Conservation (phyloP, 2,888 invertebrate species). For the Lithophane semibrunnea region DNA sequence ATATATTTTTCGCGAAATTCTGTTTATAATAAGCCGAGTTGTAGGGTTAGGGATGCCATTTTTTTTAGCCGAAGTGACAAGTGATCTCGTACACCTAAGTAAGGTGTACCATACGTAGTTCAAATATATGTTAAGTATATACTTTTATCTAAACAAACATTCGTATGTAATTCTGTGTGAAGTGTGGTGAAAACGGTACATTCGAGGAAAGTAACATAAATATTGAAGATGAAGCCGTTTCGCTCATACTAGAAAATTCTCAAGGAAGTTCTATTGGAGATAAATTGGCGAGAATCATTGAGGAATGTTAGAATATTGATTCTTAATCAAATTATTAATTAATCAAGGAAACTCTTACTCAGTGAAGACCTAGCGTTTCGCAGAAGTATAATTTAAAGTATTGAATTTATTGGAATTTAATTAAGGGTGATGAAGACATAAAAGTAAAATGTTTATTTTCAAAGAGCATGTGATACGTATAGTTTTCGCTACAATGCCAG, state of each 20-base stretch:
- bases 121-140: neutral
- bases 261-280: neutral
- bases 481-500: neutral
- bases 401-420: slow-evolving; percentile 2
- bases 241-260: neutral
- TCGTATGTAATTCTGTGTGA: slow-evolving; percentile 2
- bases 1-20: neutral
- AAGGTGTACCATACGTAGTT: neutral
- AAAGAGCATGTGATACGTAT: neutral
- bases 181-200: neutral
- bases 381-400: neutral
- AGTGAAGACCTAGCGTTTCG: neutral
- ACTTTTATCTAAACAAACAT: slow-evolving; percentile 1
- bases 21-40: neutral
- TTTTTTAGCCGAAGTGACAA: neutral
- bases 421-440: neutral
- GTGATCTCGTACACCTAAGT: neutral
- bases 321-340: no score
- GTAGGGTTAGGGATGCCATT: neutral
- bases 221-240: neutral
- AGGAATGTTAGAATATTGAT: neutral
- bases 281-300: neutral
- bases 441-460: neutral
- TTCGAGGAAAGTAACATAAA: neutral
- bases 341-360: no score